Evolutionary conservation across 2,888 invertebrate species (phyloP), one percentile per base, ranked within the genome.

Genomic region (Ditylenchus weischeri): DNA sequence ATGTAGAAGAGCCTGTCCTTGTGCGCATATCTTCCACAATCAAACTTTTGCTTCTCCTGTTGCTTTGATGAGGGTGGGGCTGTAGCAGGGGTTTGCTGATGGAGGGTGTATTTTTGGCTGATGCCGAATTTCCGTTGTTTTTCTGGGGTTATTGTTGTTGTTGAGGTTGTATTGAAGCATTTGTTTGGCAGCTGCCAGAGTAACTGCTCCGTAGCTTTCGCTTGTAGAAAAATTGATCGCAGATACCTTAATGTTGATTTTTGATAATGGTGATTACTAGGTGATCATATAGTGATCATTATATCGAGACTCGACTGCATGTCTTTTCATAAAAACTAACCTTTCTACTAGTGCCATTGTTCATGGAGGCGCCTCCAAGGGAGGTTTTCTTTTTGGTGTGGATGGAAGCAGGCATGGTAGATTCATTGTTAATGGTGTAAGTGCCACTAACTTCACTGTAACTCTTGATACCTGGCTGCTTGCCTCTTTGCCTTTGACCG

Each of bases 391-490:
- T 54, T 13, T 43, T 43, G 1, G 8, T 43, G 2, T 43, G 43
- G 43, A 43, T 5, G 29, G 29, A 8, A 43, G 15, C 15, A 54
- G 54, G 54, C 54, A 54, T 18, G n/a, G 54, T 54, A 18, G 29
- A 54, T 29, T 11, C 50, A 21, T 50, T 54, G 43, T 43, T 43
- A 15, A 15, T 43, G 8, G 11, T n/a, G n/a, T 13, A 54, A 18
- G n/a, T 54, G 54, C 23, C 54, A 54, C 54, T 54, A 11, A 54
- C 29, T 54, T 54, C 54, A 54, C 54, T 54, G 29, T 54, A 54
- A 8, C 54, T 54, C 29, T 54, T 54, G 54, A 54, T 54, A 7
- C 29, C 23, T 10, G 11, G 54, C 50, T 21, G 50, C 29, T 50
- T 19, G 21, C 15, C 54, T 11, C 54, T 21, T 2, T 29, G 21